A percentile compares a stretch with the other conserved stretches of the same genome.
These are phyloP conservation scores for Caenorhabditis sinica DNA, from an alignment of 2,888 invertebrate species.

Conservation along the genomic window DNA sequence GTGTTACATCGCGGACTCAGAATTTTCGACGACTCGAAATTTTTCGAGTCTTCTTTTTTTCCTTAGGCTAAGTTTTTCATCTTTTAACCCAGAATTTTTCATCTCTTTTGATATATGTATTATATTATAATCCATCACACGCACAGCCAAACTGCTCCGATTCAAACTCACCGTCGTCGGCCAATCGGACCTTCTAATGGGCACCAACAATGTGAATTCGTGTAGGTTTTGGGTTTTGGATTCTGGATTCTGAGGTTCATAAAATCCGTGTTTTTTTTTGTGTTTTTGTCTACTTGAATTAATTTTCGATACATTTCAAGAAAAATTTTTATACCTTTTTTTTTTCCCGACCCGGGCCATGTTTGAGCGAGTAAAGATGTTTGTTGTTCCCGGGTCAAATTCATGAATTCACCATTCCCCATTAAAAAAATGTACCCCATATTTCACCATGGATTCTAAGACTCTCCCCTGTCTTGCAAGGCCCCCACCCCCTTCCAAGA, in stretches of 20 bases:
- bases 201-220: conserved; percentile 63
- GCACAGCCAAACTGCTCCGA: conserved; percentile 51
- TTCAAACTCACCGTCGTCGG: conserved; percentile 54
- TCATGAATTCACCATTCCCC: too few relatives aligned
- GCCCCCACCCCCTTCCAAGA: not conserved
- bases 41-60: not conserved
- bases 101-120: not conserved
- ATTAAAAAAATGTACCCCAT: too few relatives aligned
- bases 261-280: too few relatives aligned
- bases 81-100: not conserved
- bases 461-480: too few relatives aligned
- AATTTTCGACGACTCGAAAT: too few relatives aligned
- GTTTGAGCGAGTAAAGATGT: too few relatives aligned
- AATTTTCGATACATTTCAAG: too few relatives aligned
- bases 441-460: too few relatives aligned
- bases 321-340: too few relatives aligned
- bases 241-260: not conserved
- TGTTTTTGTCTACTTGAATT: too few relatives aligned
- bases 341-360: too few relatives aligned
- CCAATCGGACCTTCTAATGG: conserved; percentile 62
- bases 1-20: conserved; percentile 17
- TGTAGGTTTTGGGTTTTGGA: conserved; percentile 32
- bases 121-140: not conserved
- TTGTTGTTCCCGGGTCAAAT: too few relatives aligned
- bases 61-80: not conserved